Evolutionary conservation across 2,797 vertebrate species (phyloP).

Genomic region (Amphiprion clarkii): DNA sequence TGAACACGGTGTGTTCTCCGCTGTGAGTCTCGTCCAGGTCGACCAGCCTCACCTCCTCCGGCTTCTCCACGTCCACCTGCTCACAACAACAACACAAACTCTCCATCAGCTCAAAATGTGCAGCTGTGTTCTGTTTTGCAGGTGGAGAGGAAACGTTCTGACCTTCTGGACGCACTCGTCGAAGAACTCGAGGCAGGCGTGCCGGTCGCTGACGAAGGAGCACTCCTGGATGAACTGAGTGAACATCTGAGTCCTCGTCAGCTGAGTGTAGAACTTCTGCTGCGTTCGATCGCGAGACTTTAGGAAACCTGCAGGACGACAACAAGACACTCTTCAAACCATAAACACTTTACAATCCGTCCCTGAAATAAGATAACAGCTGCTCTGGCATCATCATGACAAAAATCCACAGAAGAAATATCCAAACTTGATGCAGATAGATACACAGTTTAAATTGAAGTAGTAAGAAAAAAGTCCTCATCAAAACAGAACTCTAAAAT

Average conservation of each 20-base stretch:
- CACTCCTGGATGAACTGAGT: conserved; percentile 97
- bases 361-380: no score
- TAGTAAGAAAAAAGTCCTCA: no score
- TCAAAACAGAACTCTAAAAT: no score
- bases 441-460: no score
- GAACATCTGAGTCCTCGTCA: conserved; percentile 95
- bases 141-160: conserved; percentile 6
- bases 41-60: conserved; percentile 88
- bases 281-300: conserved; percentile 93
- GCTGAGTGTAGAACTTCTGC: conserved; percentile 92
- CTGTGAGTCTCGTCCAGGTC: conserved; percentile 92
- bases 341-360: no score
- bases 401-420: no score
- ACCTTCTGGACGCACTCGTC: conserved; percentile 94
- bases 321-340: no score
- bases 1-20: conserved; percentile 96
- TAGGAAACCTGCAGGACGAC: conserved; percentile 87
- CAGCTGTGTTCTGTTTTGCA: no score
- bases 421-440: no score
- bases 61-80: conserved; percentile 93
- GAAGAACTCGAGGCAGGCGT: conserved; percentile 94
- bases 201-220: conserved; percentile 93
- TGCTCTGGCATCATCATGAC: no score
- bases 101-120: background rate
- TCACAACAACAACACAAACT: background rate